phyloP scores from a whole-genome alignment of 2,888 invertebrate species.

The Caradrina kadenii region DNA sequence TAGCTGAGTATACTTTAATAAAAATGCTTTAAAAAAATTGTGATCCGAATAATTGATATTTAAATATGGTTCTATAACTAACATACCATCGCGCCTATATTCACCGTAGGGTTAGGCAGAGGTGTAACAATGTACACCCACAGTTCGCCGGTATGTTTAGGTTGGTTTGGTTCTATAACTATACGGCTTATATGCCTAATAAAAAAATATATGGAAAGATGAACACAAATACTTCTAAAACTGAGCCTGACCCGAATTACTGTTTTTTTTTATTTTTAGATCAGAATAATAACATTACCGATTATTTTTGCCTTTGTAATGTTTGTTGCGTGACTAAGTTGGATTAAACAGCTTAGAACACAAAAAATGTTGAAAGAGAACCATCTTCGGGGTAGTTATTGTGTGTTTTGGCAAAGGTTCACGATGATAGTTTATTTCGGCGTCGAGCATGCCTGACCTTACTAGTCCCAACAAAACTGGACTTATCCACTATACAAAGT shows the following conservation, averaged over 20 bases:
- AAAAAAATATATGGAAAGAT: no score
- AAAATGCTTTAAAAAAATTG: no score
- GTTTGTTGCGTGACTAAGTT: slow-evolving; percentile 8
- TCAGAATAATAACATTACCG: slow-evolving; percentile 18
- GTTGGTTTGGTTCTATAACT: no score
- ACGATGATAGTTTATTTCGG: not conserved
- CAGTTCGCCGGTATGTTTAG: no score
- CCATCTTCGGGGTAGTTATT: not conserved
- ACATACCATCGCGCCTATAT: no score
- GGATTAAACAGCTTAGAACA: slow-evolving; percentile 17
- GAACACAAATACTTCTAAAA: not conserved
- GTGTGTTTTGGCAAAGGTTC: not conserved
- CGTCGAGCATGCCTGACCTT: slow-evolving; percentile 1
- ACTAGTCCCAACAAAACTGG: not conserved
- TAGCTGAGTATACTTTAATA: no score
- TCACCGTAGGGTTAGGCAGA: no score
- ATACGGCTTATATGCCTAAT: no score
- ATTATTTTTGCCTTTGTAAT: not conserved
- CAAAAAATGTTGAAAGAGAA: slow-evolving; percentile 2
- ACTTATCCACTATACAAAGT: slow-evolving; percentile 16
- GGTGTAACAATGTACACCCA: no score
- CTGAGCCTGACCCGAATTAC: not conserved
- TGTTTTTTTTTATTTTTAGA: not conserved
- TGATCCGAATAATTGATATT: no score
- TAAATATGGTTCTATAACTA: no score